These are phyloP conservation scores for Ecdyonurus torrentis DNA, from an alignment of 2,888 invertebrate genomes.

Conservation along the genomic window DNA sequence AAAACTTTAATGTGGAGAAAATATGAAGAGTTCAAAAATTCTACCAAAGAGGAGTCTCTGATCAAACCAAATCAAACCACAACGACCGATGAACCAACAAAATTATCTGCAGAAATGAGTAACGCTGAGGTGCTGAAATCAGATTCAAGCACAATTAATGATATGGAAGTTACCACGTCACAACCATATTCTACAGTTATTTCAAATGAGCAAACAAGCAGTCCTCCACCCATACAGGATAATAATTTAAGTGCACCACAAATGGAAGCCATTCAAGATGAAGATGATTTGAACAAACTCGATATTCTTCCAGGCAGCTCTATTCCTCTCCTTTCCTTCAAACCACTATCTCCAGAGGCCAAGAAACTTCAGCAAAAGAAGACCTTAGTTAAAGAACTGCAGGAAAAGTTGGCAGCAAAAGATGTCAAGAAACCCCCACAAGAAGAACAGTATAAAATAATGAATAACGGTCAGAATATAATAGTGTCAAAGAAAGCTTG, in stretches of 20 bases:
- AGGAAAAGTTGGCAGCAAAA: not conserved
- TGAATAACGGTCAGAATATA: constrained; percentile 4
- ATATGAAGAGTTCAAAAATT: not conserved
- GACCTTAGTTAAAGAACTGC: not conserved
- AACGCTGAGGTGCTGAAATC: too few species aligned
- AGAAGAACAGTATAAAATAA: constrained; percentile 1
- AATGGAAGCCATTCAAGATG: not conserved
- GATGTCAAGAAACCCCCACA: not conserved
- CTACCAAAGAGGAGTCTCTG: not conserved
- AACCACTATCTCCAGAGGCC: not conserved
- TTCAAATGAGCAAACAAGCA: too few species aligned
- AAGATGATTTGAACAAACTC: not conserved
- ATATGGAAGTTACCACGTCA: not conserved
- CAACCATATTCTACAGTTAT: not conserved
- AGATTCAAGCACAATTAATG: not conserved
- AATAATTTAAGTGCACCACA: not conserved
- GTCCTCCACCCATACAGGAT: not conserved
- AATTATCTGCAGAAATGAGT: not conserved
- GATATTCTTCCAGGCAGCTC: not conserved
- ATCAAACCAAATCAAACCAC: not conserved
- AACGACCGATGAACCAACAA: not conserved
- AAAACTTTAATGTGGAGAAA: not conserved
- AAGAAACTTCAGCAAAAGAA: not conserved
- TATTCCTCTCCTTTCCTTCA: not conserved
- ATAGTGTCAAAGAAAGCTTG: constrained; percentile 14